Evolutionary conservation across 2,797 vertebrate species (phyloP).

Genomic region (Sebastes iracundus): DNA sequence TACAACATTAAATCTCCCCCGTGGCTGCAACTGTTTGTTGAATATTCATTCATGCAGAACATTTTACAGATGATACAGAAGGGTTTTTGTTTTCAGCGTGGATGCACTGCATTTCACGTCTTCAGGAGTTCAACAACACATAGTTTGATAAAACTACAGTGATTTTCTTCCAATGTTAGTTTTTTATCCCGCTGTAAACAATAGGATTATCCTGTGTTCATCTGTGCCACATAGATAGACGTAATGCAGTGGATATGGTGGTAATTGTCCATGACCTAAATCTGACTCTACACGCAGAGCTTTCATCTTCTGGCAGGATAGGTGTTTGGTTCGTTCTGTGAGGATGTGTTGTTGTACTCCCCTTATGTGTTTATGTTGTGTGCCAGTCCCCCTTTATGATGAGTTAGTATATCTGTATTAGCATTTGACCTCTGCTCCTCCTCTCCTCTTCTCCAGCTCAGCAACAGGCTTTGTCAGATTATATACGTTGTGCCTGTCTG

Average conservation of each 20-base stretch:
- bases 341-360: conserved; percentile 21
- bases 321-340: neutral
- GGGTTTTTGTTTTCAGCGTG: conserved; percentile 1
- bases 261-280: conserved; percentile 61
- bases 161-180: neutral
- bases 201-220: conserved; percentile 41
- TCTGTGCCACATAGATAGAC: conserved; percentile 11
- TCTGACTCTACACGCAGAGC: conserved; percentile 39
- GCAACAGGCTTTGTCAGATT: neutral
- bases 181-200: conserved; percentile 38
- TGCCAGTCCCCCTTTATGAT: neutral
- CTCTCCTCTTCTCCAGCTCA: neutral
- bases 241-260: conserved; percentile 28
- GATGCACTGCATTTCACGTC: neutral
- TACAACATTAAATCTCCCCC: conserved; percentile 4
- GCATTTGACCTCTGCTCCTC: neutral
- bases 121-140: conserved; percentile 1
- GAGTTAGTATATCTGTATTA: neutral
- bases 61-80: conserved; percentile 27
- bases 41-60: conserved; percentile 49
- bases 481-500: neutral
- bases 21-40: conserved; percentile 34
- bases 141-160: neutral
- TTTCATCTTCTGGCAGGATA: conserved; percentile 37
- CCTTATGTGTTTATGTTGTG: neutral